These are phyloP conservation scores for Mesopsocus fuscifrons DNA, from an alignment of 2,888 invertebrate genomes.

Conservation along the genomic window DNA sequence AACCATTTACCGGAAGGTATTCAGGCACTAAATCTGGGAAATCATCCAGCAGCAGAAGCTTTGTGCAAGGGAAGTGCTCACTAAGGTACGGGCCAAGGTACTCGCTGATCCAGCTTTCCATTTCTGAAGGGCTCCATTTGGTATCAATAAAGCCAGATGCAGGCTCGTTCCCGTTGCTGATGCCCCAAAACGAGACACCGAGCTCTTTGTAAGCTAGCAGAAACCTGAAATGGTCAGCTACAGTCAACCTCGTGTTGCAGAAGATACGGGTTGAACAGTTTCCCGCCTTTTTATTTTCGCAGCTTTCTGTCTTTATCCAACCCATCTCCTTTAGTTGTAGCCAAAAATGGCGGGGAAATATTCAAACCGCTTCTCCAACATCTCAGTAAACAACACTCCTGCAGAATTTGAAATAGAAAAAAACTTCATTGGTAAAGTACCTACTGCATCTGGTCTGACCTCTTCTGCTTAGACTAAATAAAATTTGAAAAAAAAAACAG, in stretches of 20 bases:
- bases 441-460: too few species aligned
- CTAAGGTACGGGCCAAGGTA: slow-evolving; percentile 54
- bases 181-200: slow-evolving; percentile 56
- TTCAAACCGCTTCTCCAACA: too few species aligned
- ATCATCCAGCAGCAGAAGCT: background rate
- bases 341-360: too few species aligned
- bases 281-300: too few species aligned
- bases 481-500: too few species aligned
- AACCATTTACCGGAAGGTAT: background rate
- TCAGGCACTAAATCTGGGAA: background rate
- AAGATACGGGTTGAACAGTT: background rate
- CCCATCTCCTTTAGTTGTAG: background rate
- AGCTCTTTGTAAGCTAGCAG: slow-evolving; percentile 50
- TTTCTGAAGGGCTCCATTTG: slow-evolving; percentile 45
- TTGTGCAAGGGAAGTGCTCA: background rate
- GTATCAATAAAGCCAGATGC: slow-evolving; percentile 42
- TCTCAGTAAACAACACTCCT: too few species aligned
- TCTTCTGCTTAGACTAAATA: too few species aligned
- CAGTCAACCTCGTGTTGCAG: background rate
- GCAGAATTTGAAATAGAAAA: too few species aligned
- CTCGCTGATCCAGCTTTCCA: slow-evolving; percentile 43
- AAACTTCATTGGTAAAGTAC: too few species aligned
- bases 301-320: too few species aligned
- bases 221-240: slow-evolving; percentile 33
- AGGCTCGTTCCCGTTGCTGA: slow-evolving; percentile 82